Conservation (phyloP, 53 echinoderm and acorn worm species). For the Luidia sarsii region DNA sequence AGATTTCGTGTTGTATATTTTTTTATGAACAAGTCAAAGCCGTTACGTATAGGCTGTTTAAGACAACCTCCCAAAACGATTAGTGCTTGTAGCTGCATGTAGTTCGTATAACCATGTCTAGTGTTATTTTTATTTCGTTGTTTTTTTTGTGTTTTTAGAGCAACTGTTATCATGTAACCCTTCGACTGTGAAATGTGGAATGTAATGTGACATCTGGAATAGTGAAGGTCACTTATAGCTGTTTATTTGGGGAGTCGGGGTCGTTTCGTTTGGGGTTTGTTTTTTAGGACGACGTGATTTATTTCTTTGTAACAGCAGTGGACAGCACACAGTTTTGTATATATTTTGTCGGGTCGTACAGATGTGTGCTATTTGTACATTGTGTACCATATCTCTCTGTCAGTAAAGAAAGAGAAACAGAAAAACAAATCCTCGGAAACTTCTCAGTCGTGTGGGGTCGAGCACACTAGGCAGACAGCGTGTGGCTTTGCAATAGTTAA, state of each 20-base stretch:
- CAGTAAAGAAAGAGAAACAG: slow-evolving; percentile 19
- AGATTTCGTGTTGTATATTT: slow-evolving; percentile 31
- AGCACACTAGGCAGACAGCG: no score
- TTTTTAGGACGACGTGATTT: no score
- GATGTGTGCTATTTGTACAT: slow-evolving; percentile 44
- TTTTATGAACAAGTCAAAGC: background rate
- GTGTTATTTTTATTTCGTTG: no score
- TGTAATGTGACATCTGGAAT: no score
- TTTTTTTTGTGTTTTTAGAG: no score
- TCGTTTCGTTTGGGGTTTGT: no score
- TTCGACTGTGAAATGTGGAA: no score
- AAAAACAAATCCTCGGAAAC: background rate
- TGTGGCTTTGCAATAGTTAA: background rate
- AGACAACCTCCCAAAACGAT: background rate
- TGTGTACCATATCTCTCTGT: slow-evolving; percentile 20
- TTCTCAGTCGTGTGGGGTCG: no score
- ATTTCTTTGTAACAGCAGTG: no score
- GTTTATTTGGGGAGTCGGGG: no score
- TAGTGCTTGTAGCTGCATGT: slow-evolving; percentile 24
- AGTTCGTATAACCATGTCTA: slow-evolving; percentile 7
- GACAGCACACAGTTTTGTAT: slow-evolving; percentile 53
- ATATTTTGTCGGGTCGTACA: slow-evolving; percentile 35
- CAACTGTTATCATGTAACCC: no score
- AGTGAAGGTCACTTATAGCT: no score
- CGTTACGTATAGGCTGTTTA: slow-evolving; percentile 23